Base-by-base conservation (phyloP, 92 coral and sea anemone genomes). In the Isaurus tuberculatus region DNA sequence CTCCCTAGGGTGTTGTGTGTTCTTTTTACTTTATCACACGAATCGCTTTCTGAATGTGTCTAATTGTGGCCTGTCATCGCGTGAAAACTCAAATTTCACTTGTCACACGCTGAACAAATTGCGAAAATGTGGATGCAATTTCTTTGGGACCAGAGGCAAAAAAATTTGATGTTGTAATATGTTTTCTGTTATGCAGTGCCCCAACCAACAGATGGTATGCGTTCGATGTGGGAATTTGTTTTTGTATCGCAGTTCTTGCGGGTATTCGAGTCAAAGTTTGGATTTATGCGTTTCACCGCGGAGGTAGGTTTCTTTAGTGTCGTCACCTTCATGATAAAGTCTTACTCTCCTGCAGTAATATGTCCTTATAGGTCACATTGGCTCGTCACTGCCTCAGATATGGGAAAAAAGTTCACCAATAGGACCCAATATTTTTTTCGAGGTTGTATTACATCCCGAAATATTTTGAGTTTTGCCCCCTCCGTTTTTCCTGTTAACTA, bases 31-130 rank as follows among this genome's bases (percentile, higher is more conserved):
- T n/a, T 92, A 80, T 86, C 93, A 87, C 96, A 90, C 96, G 96
- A 92, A 86, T 77, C 70, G 87, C 88, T 88, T 87, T 79, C 85
- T 88, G 86, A 87, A 89, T 93, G 93, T 91, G 95, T 89, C 98
- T 93, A 93, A 93, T 93, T 91, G 98, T 85, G 80, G 92, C 88
- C 93, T 93, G 98, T 93, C 98, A 93, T 93, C 98, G 98, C 98
- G 91, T 92, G 91, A 93, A 89, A 88, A 93, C 94, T 91, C 94
- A 86, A 89, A 93, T 91, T 87, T 87, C 92, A 91, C 92, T 93
- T 93, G 98, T 93, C 98, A 93, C 98, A 89, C 92, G 94, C 88
- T 93, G 90, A 87, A 91, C 70, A 88, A 78, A 83, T 84, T 79
- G 68, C 65, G 83, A 84, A 65, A 64, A 79, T 85, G 79, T 44